Evolutionary conservation across 2,113 vertebrate species (phyloP).

Genomic region (Nansenia antarctica): DNA sequence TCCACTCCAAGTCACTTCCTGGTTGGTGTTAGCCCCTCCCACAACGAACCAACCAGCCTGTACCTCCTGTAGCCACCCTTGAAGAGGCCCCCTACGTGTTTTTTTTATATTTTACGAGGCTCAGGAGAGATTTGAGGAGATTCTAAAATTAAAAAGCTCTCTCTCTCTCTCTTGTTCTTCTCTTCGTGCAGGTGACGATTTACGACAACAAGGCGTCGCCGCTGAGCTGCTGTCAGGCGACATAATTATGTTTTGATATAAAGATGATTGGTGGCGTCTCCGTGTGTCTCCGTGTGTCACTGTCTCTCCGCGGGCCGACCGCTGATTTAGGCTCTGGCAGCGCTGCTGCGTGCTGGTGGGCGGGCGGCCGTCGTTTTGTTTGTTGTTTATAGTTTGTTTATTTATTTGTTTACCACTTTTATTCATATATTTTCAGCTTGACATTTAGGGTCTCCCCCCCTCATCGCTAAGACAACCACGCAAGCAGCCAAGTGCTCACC

Average conservation of each 20-base stretch:
- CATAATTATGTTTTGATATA: conserved; percentile 94
- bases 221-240: conserved; percentile 88
- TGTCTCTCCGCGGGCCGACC: neutral
- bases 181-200: conserved; percentile 82
- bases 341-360: conserved; percentile 28
- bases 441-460: conserved; percentile 65
- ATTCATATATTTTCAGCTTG: conserved; percentile 44
- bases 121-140: conserved; percentile 86
- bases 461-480: conserved; percentile 79
- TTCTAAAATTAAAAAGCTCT: conserved; percentile 94
- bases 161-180: conserved; percentile 80
- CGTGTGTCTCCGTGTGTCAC: conserved; percentile 40
- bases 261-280: conserved; percentile 89
- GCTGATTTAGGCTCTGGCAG: neutral
- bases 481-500: conserved; percentile 79
- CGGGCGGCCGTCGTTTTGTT: conserved; percentile 47
- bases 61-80: conserved; percentile 75
- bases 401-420: conserved; percentile 37
- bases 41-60: conserved; percentile 81
- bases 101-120: conserved; percentile 79
- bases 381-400: conserved; percentile 65
- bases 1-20: conserved; percentile 74
- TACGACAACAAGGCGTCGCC: conserved; percentile 86
- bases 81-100: conserved; percentile 57
- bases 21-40: conserved; percentile 80